Evolutionary conservation across 2,888 invertebrate genomes (phyloP), one percentile per base, ranked within the genome.

Genomic region (Pilophorus perplexus): DNA sequence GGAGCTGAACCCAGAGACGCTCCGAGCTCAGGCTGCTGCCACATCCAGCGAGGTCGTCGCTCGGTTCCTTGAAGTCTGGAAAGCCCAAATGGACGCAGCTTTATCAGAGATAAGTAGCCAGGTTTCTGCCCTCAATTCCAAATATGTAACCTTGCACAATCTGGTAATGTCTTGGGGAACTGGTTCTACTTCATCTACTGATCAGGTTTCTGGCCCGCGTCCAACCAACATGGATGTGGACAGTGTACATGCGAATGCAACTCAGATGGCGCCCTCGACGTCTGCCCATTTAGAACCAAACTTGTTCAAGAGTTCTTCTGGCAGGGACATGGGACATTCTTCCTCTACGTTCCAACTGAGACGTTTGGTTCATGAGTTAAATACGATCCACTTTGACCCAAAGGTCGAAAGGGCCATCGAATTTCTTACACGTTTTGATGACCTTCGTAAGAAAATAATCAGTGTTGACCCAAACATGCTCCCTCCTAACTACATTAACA

Each of bases 271-370:
- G 37, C 12, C 37, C 37, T 8, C 12, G n/a, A n/a, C n/a, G n/a
- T n/a, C n/a, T n/a, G n/a, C n/a, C n/a, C n/a, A n/a, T n/a, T n/a
- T n/a, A n/a, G 37, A 12, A 12, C 37, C 12, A 12, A 37, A 10
- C 12, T 37, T 37, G 37, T 37, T 10, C 37, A 12, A 10, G 12
- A 10, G 12, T 8, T 37, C 10, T 37, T 8, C 8, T 12, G 12
- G 37, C 12, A 12, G 37, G 37, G 37, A 37, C 37, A 10, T 8
- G 37, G 37, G 37, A 37, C 37, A 37, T 8, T n/a, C n/a, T n/a
- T 57, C 57, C 4, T 57, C 57, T 6, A 57, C n/a, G 10, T 57
- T 57, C 22, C 57, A 57, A 14, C 57, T 57, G 2, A 37, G 20
- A 57, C 18, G 23, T 16, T 22, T 57, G 8, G 40, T 57, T 3